Percentiles rank a stretch among this genome's conserved stretches.
Evolutionary conservation across 1,140 invertebrate species (phyloP).

Genomic region (Coelopa frigida): DNA sequence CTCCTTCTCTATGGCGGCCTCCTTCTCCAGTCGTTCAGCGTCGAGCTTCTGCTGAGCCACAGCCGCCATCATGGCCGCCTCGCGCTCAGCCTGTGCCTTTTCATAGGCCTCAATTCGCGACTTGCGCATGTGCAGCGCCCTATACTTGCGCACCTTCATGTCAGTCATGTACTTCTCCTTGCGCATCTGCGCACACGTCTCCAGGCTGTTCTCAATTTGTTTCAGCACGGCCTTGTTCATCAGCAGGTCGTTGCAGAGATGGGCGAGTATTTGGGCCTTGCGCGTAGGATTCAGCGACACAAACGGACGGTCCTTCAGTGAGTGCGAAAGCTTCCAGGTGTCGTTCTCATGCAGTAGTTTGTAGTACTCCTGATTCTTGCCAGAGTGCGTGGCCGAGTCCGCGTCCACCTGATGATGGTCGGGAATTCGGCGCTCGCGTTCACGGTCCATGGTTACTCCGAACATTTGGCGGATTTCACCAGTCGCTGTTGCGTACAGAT

Average conservation of each 20-base stretch:
- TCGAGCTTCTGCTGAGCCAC: constrained; percentile 32
- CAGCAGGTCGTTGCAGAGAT: constrained; percentile 87
- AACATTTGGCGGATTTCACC: constrained; percentile 76
- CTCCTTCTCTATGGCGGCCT: constrained; percentile 9
- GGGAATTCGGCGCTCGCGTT: constrained; percentile 65
- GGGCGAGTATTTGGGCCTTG: constrained; percentile 81
- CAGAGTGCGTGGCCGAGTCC: constrained; percentile 52
- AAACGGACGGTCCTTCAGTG: constrained; percentile 73
- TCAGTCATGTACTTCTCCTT: constrained; percentile 78
- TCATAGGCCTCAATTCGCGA: constrained; percentile 64
- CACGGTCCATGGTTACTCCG: constrained; percentile 66
- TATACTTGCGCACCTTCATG: constrained; percentile 78
- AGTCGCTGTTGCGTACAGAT: constrained; percentile 77
- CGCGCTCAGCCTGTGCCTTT: constrained; percentile 49
- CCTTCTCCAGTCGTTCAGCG: constrained; percentile 25
- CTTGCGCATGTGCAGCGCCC: constrained; percentile 67
- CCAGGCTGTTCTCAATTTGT: constrained; percentile 70
- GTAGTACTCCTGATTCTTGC: constrained; percentile 71
- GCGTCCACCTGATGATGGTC: constrained; percentile 69
- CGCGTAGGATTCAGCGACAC: constrained; percentile 76
- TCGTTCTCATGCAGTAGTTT: constrained; percentile 65
- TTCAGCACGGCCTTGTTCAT: constrained; percentile 82
- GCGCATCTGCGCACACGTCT: constrained; percentile 65
- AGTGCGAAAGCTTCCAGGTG: constrained; percentile 63
- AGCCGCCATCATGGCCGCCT: constrained; percentile 36